Evolutionary conservation across 2,797 vertebrate species (phyloP).

Genomic region (Natrix natrix): DNA sequence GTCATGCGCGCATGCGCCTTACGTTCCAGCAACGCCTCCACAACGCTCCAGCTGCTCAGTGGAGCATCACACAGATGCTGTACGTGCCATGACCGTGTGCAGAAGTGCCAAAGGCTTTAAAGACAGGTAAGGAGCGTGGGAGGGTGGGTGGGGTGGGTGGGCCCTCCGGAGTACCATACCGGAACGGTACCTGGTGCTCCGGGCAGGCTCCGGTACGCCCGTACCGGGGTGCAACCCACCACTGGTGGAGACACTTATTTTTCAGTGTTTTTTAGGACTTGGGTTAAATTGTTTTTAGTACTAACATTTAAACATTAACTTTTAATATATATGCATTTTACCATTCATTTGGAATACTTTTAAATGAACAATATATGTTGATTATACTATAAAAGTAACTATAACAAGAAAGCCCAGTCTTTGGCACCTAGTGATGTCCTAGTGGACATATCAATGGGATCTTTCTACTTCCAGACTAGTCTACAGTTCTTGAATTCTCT

Average conservation of each 20-base stretch:
- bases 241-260: neutral
- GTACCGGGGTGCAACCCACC: too few species aligned
- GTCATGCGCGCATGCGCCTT: too few species aligned
- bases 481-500: neutral
- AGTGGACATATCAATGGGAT: neutral
- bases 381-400: neutral
- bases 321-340: neutral
- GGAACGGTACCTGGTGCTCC: too few species aligned
- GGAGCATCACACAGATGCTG: too few species aligned
- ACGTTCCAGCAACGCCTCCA: too few species aligned
- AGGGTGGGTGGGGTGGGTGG: too few species aligned
- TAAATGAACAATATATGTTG: neutral
- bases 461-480: neutral
- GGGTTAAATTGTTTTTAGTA: neutral
- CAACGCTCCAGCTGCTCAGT: too few species aligned
- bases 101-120: too few species aligned
- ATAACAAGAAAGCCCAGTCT: neutral
- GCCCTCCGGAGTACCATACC: too few species aligned
- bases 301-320: neutral
- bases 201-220: too few species aligned
- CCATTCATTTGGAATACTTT: neutral
- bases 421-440: neutral
- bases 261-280: neutral
- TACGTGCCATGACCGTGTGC: too few species aligned
- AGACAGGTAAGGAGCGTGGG: too few species aligned